phyloP scores from a whole-genome alignment of 1,140 invertebrate genomes.

The Maniola jurtina region DNA sequence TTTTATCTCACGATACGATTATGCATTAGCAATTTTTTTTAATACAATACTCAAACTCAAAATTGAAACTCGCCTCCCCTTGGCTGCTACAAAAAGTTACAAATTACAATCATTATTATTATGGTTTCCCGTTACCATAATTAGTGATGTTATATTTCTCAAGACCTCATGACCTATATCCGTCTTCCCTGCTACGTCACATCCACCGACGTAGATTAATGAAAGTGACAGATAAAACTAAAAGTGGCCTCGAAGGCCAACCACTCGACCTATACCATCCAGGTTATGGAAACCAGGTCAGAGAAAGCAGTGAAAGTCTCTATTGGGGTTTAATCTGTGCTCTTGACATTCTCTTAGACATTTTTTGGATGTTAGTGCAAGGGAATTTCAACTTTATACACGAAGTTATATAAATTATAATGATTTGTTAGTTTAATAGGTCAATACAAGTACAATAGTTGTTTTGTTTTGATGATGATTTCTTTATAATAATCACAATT shows the following conservation, averaged over 20 bases:
- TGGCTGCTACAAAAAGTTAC: no score
- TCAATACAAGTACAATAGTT: conserved; percentile 24
- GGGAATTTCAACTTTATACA: conserved; percentile 6
- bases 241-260: conserved; percentile 64
- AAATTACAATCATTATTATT: no score
- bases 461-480: conserved; percentile 25
- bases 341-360: conserved; percentile 53
- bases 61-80: no score
- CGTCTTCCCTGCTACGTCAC: conserved; percentile 48
- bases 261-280: conserved; percentile 51
- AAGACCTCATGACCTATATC: conserved; percentile 42
- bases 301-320: conserved; percentile 68
- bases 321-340: conserved; percentile 55
- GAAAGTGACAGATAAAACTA: conserved; percentile 72
- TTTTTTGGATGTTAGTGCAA: conserved; percentile 19
- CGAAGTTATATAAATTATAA: background rate
- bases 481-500: conserved; percentile 28
- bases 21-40: no score
- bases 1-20: no score
- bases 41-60: no score
- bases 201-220: conserved; percentile 61
- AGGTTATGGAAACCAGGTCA: conserved; percentile 55
- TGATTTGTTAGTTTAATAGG: conserved; percentile 13
- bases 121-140: no score
- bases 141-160: no score